A percentile compares a stretch with the other conserved stretches of the same genome.
These are phyloP conservation scores for Bungarus multicinctus DNA, from an alignment of 2,113 vertebrate genomes.

Conservation along the genomic window DNA sequence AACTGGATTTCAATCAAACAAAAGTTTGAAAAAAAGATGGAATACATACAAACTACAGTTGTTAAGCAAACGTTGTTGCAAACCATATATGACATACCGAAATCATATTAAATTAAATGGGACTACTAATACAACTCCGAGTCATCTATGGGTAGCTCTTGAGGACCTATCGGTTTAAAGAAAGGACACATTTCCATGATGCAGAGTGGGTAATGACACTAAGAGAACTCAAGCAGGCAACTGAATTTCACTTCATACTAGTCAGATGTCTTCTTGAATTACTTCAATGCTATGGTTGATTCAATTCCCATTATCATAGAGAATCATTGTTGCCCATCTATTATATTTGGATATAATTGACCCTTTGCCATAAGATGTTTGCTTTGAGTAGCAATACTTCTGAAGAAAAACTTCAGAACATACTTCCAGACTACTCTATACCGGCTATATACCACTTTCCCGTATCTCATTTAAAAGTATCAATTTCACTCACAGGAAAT, in stretches of 20 bases:
- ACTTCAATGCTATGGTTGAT: background rate
- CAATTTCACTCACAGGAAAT: background rate
- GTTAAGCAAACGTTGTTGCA: background rate
- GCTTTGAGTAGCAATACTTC: background rate
- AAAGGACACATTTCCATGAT: background rate
- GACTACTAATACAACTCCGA: background rate
- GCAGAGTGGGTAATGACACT: background rate
- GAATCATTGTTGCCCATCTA: background rate
- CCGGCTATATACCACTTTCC: background rate
- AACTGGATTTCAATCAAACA: background rate
- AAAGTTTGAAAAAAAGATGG: background rate
- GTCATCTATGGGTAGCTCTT: background rate
- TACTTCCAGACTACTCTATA: background rate
- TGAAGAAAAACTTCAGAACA: background rate
- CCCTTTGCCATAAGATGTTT: background rate
- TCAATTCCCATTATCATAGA: background rate
- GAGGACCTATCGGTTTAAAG: background rate
- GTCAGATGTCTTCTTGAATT: background rate
- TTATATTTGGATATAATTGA: background rate
- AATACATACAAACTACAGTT: background rate
- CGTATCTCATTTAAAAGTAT: background rate
- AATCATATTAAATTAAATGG: background rate
- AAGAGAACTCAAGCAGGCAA: background rate
- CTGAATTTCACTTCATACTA: background rate
- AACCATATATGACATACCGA: background rate